Evolutionary conservation across 1,140 invertebrate genomes (phyloP).

Genomic region (Rhagoletis zephyria): DNA sequence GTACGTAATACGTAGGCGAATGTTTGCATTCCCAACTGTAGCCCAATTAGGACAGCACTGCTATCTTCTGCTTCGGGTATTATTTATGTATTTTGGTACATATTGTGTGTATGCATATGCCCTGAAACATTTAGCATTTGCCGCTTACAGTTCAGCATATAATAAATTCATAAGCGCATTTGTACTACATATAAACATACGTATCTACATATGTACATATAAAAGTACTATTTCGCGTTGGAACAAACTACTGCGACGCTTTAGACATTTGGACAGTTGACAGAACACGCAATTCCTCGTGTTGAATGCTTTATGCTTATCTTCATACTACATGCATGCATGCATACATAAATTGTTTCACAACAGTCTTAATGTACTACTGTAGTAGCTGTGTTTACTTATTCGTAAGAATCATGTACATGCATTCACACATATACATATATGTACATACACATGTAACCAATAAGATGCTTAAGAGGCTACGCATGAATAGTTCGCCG

Average conservation of each 20-base stretch:
- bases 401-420: neutral
- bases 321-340: neutral
- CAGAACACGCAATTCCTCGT: constrained; percentile 32
- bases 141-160: constrained; percentile 43
- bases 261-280: constrained; percentile 34
- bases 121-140: constrained; percentile 41
- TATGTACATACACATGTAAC: neutral
- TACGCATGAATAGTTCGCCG: neutral
- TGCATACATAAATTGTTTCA: neutral
- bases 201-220: too few species aligned
- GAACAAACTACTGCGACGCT: constrained; percentile 16
- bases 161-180: constrained; percentile 50
- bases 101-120: neutral
- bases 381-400: too few species aligned
- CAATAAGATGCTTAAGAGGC: neutral
- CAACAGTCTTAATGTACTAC: too few species aligned
- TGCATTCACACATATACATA: neutral
- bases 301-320: neutral
- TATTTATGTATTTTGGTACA: constrained; percentile 22
- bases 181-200: neutral
- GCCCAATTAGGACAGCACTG: constrained; percentile 38
- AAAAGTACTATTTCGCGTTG: neutral
- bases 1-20: neutral
- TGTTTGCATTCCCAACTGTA: constrained; percentile 23
- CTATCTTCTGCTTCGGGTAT: constrained; percentile 13